A percentile compares a stretch with the other conserved stretches of the same genome.
Evolutionary conservation across 2,113 vertebrate species (phyloP).

Genomic region (Hemibagrus wyckioides): DNA sequence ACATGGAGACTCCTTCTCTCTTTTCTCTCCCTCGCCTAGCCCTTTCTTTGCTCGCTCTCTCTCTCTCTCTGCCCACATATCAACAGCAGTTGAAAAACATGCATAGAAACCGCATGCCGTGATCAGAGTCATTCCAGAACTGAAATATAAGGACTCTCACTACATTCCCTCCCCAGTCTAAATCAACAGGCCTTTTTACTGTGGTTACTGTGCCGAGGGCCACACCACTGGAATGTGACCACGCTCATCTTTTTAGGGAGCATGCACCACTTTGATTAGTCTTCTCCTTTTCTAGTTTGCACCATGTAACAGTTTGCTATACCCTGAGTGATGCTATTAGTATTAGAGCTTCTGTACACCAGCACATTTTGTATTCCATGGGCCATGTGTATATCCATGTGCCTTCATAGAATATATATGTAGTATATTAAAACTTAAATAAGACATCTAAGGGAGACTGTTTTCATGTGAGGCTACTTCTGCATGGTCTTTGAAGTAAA

Average conservation of each 20-base stretch:
- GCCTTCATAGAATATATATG: not conserved
- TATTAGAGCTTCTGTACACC: conserved; percentile 4
- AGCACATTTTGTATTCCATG: not conserved
- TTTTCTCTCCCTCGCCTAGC: not conserved
- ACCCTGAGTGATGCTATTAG: conserved; percentile 7
- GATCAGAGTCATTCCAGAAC: conserved; percentile 66
- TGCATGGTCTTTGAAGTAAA: not conserved
- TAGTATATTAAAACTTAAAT: not conserved
- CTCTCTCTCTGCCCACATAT: conserved; percentile 61
- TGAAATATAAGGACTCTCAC: conserved; percentile 61
- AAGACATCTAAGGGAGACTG: not conserved
- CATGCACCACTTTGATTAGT: conserved; percentile 38
- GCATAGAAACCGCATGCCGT: conserved; percentile 62
- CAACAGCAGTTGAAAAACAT: conserved; percentile 55
- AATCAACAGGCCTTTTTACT: conserved; percentile 62
- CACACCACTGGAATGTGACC: conserved; percentile 52
- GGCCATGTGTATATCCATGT: not conserved
- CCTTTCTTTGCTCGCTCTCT: conserved; percentile 50
- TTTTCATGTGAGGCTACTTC: not conserved
- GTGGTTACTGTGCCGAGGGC: conserved; percentile 54
- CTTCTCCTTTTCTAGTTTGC: not conserved
- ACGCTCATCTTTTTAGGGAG: conserved; percentile 46
- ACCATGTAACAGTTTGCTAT: not conserved
- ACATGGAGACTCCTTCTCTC: conserved; percentile 18
- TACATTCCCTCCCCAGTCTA: conserved; percentile 59